phyloP scores from a whole-genome alignment of 2,888 invertebrate genomes.

The Nephrotoma guestfalica region DNA sequence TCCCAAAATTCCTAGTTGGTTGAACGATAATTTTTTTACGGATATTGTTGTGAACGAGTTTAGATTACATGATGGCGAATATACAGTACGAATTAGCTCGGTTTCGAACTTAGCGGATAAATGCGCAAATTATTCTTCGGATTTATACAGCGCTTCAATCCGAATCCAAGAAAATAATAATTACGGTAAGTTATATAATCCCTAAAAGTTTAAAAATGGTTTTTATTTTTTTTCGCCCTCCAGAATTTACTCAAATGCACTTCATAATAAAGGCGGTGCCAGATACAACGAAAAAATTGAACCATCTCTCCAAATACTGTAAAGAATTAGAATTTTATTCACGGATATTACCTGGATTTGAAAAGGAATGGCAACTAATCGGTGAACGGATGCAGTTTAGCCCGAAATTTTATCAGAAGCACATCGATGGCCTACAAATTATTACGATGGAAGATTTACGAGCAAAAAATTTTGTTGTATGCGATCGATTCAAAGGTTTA shows the following conservation, averaged over 20 bases:
- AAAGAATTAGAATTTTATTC: background rate
- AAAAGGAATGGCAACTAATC: background rate
- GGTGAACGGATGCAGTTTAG: background rate
- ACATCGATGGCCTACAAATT: background rate
- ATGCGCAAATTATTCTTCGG: background rate
- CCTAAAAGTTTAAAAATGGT: background rate
- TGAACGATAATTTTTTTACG: background rate
- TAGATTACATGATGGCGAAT: background rate
- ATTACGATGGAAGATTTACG: background rate
- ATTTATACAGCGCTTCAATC: background rate
- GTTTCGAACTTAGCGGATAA: background rate
- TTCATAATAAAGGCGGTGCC: background rate
- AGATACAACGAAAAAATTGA: background rate
- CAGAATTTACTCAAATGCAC: background rate
- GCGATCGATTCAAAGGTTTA: background rate
- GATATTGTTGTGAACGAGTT: background rate
- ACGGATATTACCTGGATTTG: background rate
- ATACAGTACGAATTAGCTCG: background rate
- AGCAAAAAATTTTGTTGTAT: background rate
- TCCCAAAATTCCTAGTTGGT: background rate
- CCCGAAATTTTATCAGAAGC: background rate
- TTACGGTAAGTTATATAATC: background rate
- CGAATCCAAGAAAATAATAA: background rate
- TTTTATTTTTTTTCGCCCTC: background rate
- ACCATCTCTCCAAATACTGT: background rate